Percentiles rank a stretch among this genome's conserved stretches.
phyloP scores from a whole-genome alignment of 2,113 vertebrate genomes.

The Pituophis catenifer region DNA sequence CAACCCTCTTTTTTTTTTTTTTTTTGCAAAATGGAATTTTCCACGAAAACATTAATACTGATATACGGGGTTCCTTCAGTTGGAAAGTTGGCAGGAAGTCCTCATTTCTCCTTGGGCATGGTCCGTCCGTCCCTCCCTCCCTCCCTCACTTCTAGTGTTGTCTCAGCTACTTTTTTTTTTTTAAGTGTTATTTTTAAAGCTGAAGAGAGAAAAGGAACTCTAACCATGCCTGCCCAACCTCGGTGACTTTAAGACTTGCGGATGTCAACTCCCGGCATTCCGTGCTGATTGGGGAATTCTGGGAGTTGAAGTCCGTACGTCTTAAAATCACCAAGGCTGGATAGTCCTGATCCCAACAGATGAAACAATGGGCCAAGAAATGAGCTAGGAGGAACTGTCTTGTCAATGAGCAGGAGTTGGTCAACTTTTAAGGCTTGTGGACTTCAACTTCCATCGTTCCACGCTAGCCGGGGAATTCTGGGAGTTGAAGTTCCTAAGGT shows the following conservation, averaged over 20 bases:
- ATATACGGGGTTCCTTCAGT: slow-evolving; percentile 53
- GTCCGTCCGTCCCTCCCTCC: slow-evolving; percentile 3
- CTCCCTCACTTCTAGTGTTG: not conserved
- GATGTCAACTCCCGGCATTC: not conserved
- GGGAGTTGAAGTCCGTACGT: not conserved
- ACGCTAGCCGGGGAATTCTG: not conserved
- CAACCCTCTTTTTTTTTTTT: slow-evolving; percentile 22
- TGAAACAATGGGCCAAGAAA: not conserved
- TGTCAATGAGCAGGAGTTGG: not conserved
- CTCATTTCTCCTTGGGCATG: not conserved
- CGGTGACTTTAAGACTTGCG: not conserved
- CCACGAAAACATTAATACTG: slow-evolving; percentile 68
- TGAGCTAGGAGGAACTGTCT: not conserved
- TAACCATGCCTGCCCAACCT: not conserved
- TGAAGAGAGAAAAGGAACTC: not conserved
- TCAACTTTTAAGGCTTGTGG: not conserved
- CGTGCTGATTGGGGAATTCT: not conserved
- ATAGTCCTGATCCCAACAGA: not conserved
- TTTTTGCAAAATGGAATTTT: slow-evolving; percentile 32
- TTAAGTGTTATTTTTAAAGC: not conserved
- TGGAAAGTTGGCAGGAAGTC: slow-evolving; percentile 57
- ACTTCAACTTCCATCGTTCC: not conserved
- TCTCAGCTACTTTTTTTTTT: not conserved
- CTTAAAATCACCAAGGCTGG: not conserved
- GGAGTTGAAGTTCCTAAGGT: not conserved